phyloP scores from a whole-genome alignment of 2,113 vertebrate species.

The Conger conger region DNA sequence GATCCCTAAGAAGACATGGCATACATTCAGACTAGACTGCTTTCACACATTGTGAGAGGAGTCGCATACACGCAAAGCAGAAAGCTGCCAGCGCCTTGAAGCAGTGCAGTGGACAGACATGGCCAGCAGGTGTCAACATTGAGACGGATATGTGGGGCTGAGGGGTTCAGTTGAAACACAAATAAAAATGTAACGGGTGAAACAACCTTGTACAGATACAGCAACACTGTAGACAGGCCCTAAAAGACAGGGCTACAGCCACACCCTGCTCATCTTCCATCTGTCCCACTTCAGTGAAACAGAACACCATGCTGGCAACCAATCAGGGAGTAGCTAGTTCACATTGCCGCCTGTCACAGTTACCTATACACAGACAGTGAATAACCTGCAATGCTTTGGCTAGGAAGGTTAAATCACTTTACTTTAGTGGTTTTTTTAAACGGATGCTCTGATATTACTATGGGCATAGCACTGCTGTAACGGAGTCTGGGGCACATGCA shows the following conservation, averaged over 20 bases:
- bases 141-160: not conserved
- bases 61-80: not conserved
- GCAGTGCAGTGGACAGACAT: not conserved
- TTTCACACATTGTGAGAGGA: not conserved
- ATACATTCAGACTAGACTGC: not conserved
- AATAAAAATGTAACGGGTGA: not conserved
- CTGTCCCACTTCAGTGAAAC: not conserved
- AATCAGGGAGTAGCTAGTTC: not conserved
- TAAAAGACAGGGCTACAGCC: not conserved
- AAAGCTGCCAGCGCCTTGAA: not conserved
- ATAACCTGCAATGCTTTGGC: not conserved
- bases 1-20: not conserved
- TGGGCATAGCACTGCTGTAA: constrained; percentile 5
- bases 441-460: constrained; percentile 8
- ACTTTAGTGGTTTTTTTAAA: constrained; percentile 17
- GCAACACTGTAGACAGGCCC: not conserved
- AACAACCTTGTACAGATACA: not conserved
- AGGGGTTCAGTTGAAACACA: not conserved
- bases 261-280: not conserved
- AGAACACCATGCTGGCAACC: not conserved
- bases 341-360: not conserved
- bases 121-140: constrained; percentile 8
- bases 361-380: not conserved
- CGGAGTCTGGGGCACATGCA: not conserved
- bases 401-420: not conserved